Percentiles rank a stretch among this genome's conserved stretches.
These are phyloP conservation scores for Lasaia peninsularis DNA, from an alignment of 1,140 invertebrate species.

Conservation along the genomic window DNA sequence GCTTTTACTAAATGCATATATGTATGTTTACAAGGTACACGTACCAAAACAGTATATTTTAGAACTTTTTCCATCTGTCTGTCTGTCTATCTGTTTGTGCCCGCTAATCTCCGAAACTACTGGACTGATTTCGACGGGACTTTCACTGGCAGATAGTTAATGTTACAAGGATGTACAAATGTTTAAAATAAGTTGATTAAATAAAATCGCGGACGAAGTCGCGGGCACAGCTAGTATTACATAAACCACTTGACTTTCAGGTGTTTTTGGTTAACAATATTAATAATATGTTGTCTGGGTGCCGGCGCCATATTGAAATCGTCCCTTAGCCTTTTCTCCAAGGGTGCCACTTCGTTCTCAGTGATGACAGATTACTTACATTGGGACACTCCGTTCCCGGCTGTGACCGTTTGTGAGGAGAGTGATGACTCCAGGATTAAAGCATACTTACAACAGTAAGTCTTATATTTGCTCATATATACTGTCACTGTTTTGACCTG, in stretches of 20 bases:
- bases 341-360: conserved; percentile 45
- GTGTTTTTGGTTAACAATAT: conserved; percentile 46
- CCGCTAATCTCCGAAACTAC: too few species aligned
- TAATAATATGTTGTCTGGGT: conserved; percentile 36
- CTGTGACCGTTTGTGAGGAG: conserved; percentile 79
- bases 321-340: conserved; percentile 37
- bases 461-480: neutral
- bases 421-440: conserved; percentile 74
- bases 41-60: too few species aligned
- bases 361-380: conserved; percentile 82
- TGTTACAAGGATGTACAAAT: too few species aligned
- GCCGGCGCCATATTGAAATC: conserved; percentile 36
- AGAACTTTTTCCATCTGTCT: too few species aligned
- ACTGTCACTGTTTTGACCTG: neutral
- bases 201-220: too few species aligned
- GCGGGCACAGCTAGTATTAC: too few species aligned
- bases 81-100: too few species aligned
- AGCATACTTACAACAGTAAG: conserved; percentile 43
- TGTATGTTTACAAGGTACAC: too few species aligned
- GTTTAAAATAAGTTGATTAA: too few species aligned
- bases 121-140: too few species aligned
- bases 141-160: too few species aligned
- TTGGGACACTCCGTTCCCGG: conserved; percentile 82
- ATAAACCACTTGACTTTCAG: conserved; percentile 41
- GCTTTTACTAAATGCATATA: too few species aligned